A percentile compares a stretch with the other conserved stretches of the same genome.
These are phyloP conservation scores for Acridotheres tristis DNA, from an alignment of 2,797 vertebrate species.

Conservation along the genomic window DNA sequence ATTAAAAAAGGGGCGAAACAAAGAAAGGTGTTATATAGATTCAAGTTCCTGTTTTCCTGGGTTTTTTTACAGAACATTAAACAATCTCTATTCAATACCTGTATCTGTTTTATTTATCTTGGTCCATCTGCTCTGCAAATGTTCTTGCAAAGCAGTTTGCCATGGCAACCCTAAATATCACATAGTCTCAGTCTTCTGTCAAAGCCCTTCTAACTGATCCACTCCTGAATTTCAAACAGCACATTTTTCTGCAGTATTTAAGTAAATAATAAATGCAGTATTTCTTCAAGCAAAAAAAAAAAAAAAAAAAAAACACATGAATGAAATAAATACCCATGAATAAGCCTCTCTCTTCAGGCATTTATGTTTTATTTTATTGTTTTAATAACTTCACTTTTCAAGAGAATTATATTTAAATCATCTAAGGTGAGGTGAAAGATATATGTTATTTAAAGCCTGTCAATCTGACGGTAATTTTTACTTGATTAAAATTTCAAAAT, in stretches of 20 bases:
- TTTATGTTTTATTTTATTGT: background rate
- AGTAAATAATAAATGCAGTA: background rate
- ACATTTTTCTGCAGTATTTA: background rate
- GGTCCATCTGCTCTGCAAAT: conserved; percentile 73
- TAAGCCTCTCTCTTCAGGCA: background rate
- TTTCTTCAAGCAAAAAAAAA: background rate
- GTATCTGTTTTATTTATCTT: conserved; percentile 68
- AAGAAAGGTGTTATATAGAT: background rate
- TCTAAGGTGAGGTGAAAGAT: background rate
- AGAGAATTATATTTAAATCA: background rate
- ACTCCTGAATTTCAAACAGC: conserved; percentile 17
- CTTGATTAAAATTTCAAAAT: background rate
- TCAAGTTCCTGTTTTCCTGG: background rate
- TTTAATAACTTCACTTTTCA: background rate
- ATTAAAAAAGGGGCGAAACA: background rate
- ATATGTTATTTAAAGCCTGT: background rate
- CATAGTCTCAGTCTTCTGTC: conserved; percentile 15
- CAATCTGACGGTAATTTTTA: background rate
- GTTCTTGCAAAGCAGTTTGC: conserved; percentile 70
- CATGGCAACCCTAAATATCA: conserved; percentile 71
- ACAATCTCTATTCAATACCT: conserved; percentile 61
- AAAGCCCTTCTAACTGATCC: conserved; percentile 22
- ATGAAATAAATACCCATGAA: background rate
- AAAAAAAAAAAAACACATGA: background rate
- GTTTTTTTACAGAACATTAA: conserved; percentile 59